A percentile compares a stretch with the other conserved stretches of the same genome.
These are phyloP conservation scores for Euproctis similis DNA, from an alignment of 2,888 invertebrate genomes.

Conservation along the genomic window DNA sequence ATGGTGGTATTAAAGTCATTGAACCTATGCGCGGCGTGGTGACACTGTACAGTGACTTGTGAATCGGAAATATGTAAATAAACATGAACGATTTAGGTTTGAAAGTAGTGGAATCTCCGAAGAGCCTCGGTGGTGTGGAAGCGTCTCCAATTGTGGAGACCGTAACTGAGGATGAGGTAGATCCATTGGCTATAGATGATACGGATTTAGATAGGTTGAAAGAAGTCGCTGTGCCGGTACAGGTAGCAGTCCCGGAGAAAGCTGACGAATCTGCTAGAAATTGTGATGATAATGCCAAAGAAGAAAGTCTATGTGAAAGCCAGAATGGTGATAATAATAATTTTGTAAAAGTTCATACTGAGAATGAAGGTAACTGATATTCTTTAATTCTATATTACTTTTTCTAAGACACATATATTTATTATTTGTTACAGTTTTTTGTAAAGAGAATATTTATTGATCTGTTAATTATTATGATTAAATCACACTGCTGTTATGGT, in stretches of 20 bases:
- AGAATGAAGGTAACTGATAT: too few species aligned
- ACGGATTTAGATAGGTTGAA: conserved; percentile 31
- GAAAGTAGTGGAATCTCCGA: conserved; percentile 64
- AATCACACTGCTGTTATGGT: too few species aligned
- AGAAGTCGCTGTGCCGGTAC: conserved; percentile 22
- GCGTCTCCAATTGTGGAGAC: conserved; percentile 41
- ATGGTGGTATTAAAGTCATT: conserved; percentile 54
- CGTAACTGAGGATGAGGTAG: conserved; percentile 49
- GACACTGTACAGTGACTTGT: conserved; percentile 54
- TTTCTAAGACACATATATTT: too few species aligned
- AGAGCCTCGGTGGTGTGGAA: conserved; percentile 44
- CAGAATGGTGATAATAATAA: conserved; percentile 35
- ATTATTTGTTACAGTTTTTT: too few species aligned
- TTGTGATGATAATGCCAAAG: conserved; percentile 73
- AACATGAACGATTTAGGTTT: conserved; percentile 73
- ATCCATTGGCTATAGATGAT: conserved; percentile 58
- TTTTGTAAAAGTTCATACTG: conserved; percentile 27
- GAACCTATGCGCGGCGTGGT: conserved; percentile 61
- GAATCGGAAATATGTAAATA: conserved; percentile 72
- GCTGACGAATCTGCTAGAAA: conserved; percentile 37
- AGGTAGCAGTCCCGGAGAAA: conserved; percentile 28
- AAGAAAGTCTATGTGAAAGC: conserved; percentile 44
- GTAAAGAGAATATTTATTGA: too few species aligned
- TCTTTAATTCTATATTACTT: too few species aligned
- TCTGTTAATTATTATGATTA: too few species aligned